These are phyloP conservation scores for Eretmocerus hayati DNA, from an alignment of 2,888 invertebrate genomes.

Conservation along the genomic window DNA sequence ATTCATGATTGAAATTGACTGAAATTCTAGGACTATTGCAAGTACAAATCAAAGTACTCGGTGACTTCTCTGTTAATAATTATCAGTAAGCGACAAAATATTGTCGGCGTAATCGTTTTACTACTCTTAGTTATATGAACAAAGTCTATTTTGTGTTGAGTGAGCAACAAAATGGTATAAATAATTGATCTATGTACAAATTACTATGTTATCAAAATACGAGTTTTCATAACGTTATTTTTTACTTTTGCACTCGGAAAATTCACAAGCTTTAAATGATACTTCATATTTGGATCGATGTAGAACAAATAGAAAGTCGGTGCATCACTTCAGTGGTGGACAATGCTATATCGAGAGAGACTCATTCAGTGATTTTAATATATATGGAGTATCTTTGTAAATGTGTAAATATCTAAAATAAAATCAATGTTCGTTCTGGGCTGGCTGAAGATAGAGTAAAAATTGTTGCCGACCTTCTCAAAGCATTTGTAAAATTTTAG, in stretches of 20 bases:
- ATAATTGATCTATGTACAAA: constrained; percentile 26
- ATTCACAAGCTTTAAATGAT: constrained; percentile 13
- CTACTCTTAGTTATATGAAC: constrained; percentile 2
- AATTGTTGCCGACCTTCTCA: constrained; percentile 6
- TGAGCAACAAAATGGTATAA: constrained; percentile 6
- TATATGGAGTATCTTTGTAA: constrained; percentile 17
- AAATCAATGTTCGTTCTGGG: constrained; percentile 12
- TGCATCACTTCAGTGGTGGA: constrained; percentile 29
- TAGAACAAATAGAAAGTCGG: constrained; percentile 17
- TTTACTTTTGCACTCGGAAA: constrained; percentile 21
- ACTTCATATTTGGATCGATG: constrained; percentile 23
- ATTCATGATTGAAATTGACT: constrained; percentile 4
- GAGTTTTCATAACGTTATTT: constrained; percentile 17
- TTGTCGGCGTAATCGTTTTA: constrained; percentile 12
- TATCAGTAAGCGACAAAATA: constrained; percentile 14
- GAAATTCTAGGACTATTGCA: constrained; percentile 10
- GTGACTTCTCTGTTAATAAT: constrained; percentile 11
- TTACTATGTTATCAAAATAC: constrained; percentile 10
- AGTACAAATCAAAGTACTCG: constrained; percentile 19
- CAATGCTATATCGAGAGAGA: constrained; percentile 25
- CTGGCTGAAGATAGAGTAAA: constrained; percentile 1
- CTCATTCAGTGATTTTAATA: constrained; percentile 21
- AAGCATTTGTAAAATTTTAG: constrained; percentile 16
- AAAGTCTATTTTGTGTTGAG: background rate
- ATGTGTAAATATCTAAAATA: constrained; percentile 17